Conservation (phyloP, 1,140 invertebrate species). For the Anastrepha obliqua region DNA sequence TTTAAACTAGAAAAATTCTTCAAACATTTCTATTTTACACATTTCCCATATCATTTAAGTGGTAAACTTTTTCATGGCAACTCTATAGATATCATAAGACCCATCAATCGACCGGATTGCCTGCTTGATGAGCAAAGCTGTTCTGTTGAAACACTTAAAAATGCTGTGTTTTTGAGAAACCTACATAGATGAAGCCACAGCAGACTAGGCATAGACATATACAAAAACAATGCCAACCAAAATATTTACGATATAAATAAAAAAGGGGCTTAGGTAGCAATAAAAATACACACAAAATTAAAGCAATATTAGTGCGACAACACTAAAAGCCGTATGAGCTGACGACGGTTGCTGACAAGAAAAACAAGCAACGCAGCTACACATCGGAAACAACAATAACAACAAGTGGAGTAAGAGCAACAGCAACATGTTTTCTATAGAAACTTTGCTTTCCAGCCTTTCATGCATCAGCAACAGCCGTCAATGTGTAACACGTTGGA, state of each 20-base stretch:
- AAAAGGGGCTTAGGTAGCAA: no score
- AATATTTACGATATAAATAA: background rate
- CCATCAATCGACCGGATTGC: no score
- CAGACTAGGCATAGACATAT: background rate
- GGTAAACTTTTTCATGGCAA: background rate
- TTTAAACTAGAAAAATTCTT: no score
- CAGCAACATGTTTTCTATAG: background rate
- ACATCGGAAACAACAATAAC: no score
- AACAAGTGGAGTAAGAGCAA: background rate
- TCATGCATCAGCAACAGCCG: background rate
- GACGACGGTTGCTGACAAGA: background rate
- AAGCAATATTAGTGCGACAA: background rate
- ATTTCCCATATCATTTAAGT: background rate
- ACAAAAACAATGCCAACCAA: background rate
- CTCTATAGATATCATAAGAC: background rate
- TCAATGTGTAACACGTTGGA: background rate
- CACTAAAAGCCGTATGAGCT: background rate
- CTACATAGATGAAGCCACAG: background rate
- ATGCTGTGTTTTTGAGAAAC: background rate
- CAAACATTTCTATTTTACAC: no score
- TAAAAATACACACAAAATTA: background rate
- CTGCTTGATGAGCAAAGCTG: no score
- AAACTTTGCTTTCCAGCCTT: background rate
- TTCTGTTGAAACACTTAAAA: background rate
- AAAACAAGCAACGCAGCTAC: no score